Evolutionary conservation across 2,797 vertebrate species (phyloP), one percentile per base, ranked within the genome.

Genomic region (Orestias chungarensis): DNA sequence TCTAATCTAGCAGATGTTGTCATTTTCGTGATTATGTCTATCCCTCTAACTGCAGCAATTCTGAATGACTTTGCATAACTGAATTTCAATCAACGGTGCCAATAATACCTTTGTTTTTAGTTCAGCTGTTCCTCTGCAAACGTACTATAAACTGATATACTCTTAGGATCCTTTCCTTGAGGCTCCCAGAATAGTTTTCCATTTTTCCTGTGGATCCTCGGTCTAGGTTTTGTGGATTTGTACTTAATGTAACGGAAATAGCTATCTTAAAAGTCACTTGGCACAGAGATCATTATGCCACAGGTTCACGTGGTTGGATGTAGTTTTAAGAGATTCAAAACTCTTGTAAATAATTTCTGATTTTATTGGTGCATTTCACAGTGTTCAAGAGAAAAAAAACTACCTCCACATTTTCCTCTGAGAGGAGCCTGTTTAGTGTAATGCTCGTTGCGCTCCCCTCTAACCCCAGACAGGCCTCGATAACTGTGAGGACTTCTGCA

Each of bases 61-160:
- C 17, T 1, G 4, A 66, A 3, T 52, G 23, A 25, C 25, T 71
- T 85, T 88, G 83, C 75, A 85, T 77, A 86, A 87, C 71, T 55
- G 71, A 68, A 54, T 61, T 79, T 73, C 25, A 54, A 57, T 38
- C 70, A 62, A 71, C 14, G 25, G 14, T 47, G 71, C 23, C n/a
- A n/a, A n/a, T n/a, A n/a, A n/a, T n/a, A n/a, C n/a, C n/a, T n/a
- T n/a, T n/a, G n/a, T n/a, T 27, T 27, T 54, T 14, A 12, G 29
- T 12, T 49, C 18, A 49, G 46, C 2, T 49, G 20, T 49, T 49
- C 46, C 46, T 9, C 5, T n/a, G 9, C 8, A 49, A 49, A 47
- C 20, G 11, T 3, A 23, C 18, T 47, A 20, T 47, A 47, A 47
- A 47, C 3, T 47, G 46, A 23, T 20, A 18, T 7, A 47, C 1